Evolutionary conservation across 1,140 invertebrate genomes (phyloP).

Genomic region (Thalassaphorura encarpata): DNA sequence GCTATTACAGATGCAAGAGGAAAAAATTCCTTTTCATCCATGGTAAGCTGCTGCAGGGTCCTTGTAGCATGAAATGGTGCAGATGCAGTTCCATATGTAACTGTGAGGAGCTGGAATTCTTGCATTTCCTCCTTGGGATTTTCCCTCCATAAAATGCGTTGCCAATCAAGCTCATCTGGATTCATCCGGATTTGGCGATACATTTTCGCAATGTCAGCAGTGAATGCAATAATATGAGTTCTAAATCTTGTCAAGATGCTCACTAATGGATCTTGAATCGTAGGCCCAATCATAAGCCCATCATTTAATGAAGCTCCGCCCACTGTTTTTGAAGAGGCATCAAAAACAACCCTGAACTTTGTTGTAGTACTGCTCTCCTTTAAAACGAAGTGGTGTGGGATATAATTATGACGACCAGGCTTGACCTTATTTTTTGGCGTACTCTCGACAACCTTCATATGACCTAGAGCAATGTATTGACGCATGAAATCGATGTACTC

Average conservation of each 20-base stretch:
- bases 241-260: constrained; percentile 25
- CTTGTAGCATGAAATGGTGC: constrained; percentile 36
- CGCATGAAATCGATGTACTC: constrained; percentile 33
- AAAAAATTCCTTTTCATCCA: constrained; percentile 26
- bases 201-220: constrained; percentile 34
- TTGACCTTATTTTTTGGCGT: constrained; percentile 11
- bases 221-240: constrained; percentile 17
- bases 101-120: constrained; percentile 30
- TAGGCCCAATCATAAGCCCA: constrained; percentile 34
- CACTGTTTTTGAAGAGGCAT: constrained; percentile 12
- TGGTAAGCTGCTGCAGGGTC: constrained; percentile 31
- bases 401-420: constrained; percentile 22
- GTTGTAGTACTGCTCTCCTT: constrained; percentile 18
- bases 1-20: not conserved
- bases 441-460: constrained; percentile 28
- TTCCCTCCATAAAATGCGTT: constrained; percentile 38
- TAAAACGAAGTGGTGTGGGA: constrained; percentile 23
- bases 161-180: constrained; percentile 21
- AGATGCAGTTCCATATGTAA: constrained; percentile 36
- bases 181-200: constrained; percentile 23
- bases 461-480: constrained; percentile 32
- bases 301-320: constrained; percentile 36
- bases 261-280: constrained; percentile 29
- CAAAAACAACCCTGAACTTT: constrained; percentile 25
- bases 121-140: constrained; percentile 29